Evolutionary conservation across 2,888 invertebrate genomes (phyloP).

Genomic region (Tipula confusa): DNA sequence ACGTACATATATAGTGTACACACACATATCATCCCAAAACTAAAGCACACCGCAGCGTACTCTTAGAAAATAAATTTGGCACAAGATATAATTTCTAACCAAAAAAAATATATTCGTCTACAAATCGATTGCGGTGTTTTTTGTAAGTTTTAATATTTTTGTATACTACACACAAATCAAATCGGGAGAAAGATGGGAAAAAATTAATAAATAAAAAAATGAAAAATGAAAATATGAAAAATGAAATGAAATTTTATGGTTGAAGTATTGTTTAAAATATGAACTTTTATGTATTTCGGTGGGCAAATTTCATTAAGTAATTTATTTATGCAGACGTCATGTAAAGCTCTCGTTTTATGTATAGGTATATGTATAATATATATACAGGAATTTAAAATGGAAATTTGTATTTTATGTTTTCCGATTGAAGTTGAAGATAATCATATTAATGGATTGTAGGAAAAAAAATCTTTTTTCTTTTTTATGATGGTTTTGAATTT

Average conservation of each 20-base stretch:
- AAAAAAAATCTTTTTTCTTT: background rate
- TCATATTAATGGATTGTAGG: background rate
- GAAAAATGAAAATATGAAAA: background rate
- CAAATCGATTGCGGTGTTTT: background rate
- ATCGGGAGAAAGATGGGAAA: background rate
- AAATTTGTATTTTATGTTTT: background rate
- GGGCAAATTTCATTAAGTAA: background rate
- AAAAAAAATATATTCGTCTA: background rate
- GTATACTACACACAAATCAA: background rate
- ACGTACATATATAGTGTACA: background rate
- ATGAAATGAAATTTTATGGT: constrained; percentile 20
- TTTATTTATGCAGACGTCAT: background rate
- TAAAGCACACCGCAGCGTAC: background rate
- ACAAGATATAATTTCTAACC: background rate
- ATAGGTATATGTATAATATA: background rate
- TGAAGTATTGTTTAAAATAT: background rate
- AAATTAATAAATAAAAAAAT: background rate
- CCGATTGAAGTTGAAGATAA: background rate
- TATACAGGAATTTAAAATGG: background rate
- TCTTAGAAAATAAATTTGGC: background rate
- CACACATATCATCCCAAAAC: background rate
- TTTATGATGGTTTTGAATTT: background rate
- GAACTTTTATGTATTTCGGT: background rate
- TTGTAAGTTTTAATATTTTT: background rate
- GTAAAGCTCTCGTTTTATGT: background rate